Conservation (phyloP, 1,140 invertebrate species). For the Sycophila sp. region DNA sequence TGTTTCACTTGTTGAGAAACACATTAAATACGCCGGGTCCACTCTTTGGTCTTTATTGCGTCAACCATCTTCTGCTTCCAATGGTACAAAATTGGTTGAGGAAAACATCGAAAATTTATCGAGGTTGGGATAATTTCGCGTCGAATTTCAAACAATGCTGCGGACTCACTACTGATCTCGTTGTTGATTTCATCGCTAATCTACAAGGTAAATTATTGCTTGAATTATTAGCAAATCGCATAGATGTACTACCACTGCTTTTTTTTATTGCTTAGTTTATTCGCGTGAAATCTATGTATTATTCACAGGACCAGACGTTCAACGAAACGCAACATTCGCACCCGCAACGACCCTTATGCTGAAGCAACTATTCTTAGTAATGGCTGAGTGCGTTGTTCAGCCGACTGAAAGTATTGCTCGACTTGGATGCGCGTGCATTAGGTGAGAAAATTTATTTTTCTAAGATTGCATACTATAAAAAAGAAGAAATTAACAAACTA, state of each 20-base stretch:
- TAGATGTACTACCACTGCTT: no score
- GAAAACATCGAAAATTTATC: constrained; percentile 73
- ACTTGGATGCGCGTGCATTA: constrained; percentile 91
- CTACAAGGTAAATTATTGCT: constrained; percentile 64
- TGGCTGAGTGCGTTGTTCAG: constrained; percentile 91
- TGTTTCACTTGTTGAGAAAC: constrained; percentile 85
- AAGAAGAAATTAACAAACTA: no score
- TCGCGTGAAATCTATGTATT: not conserved
- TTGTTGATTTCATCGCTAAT: constrained; percentile 82
- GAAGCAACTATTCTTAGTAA: constrained; percentile 86
- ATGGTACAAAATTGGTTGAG: constrained; percentile 91
- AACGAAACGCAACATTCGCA: constrained; percentile 52
- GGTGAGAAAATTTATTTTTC: constrained; percentile 61
- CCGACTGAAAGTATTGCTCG: constrained; percentile 87
- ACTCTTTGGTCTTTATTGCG: constrained; percentile 87
- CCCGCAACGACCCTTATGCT: constrained; percentile 80
- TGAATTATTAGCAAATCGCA: no score
- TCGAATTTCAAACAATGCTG: constrained; percentile 94
- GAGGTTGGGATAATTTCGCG: constrained; percentile 78
- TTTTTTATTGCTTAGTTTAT: no score
- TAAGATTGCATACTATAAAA: no score
- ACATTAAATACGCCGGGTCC: constrained; percentile 81
- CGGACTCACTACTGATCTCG: constrained; percentile 87
- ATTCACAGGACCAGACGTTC: constrained; percentile 51
- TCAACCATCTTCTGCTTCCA: constrained; percentile 89